Percentiles rank a stretch among this genome's conserved stretches.
These are phyloP conservation scores for Siniperca scherzeri DNA, from an alignment of 2,797 vertebrate genomes.

Conservation along the genomic window DNA sequence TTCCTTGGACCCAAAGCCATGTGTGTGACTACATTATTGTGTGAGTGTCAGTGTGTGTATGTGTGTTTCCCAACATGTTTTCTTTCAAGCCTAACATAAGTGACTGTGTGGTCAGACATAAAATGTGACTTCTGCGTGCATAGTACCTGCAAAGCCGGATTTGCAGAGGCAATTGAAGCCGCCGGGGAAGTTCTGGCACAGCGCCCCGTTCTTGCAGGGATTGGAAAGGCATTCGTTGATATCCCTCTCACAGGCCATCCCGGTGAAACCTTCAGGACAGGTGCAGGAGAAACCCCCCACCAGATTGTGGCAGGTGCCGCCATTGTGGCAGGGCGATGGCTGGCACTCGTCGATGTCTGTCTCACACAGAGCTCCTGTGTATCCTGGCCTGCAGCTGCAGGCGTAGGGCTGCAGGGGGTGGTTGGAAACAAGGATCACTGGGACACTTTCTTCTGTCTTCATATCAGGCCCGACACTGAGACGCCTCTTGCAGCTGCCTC, in stretches of 20 bases:
- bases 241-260: constrained; percentile 97
- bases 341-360: constrained; percentile 94
- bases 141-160: constrained; percentile 95
- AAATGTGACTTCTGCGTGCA: constrained; percentile 61
- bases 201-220: constrained; percentile 92
- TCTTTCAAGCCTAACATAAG: constrained; percentile 30
- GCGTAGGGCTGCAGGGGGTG: constrained; percentile 91
- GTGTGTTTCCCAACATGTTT: constrained; percentile 31
- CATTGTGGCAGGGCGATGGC: constrained; percentile 94
- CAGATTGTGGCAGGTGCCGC: constrained; percentile 94
- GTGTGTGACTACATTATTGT: constrained; percentile 43
- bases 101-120: constrained; percentile 50
- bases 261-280: constrained; percentile 95
- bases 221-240: constrained; percentile 96
- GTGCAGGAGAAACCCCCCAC: constrained; percentile 97
- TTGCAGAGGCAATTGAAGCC: constrained; percentile 97
- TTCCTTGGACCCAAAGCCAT: constrained; percentile 73
- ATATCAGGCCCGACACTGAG: constrained; percentile 88
- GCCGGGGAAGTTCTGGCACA: constrained; percentile 95
- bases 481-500: constrained; percentile 93
- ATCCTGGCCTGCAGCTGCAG: constrained; percentile 94
- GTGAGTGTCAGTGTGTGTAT: constrained; percentile 32
- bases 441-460: constrained; percentile 90
- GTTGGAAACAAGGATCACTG: constrained; percentile 93
- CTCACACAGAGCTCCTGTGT: constrained; percentile 92